Percentiles rank a stretch among this genome's conserved stretches.
phyloP scores from a whole-genome alignment of 2,888 invertebrate species.

The Dynastes grantii region DNA sequence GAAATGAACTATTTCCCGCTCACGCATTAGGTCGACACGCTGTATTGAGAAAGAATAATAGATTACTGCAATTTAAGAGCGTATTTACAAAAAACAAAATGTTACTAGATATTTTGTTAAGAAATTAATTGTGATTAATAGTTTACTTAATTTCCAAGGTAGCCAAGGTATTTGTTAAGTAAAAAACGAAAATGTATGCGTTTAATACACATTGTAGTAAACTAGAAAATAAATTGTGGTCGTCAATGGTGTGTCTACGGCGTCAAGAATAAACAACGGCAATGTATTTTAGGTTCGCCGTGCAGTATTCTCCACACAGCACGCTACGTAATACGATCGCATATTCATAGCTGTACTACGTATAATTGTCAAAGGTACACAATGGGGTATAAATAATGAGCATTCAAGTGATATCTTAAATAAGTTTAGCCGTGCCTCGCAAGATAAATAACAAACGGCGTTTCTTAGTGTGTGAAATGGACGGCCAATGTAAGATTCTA shows the following conservation, averaged over 20 bases:
- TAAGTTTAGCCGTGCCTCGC: slow-evolving; percentile 60
- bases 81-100: too few species aligned
- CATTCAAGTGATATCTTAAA: slow-evolving; percentile 64
- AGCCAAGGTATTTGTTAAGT: background rate
- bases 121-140: too few species aligned
- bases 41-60: too few species aligned
- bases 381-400: slow-evolving; percentile 62
- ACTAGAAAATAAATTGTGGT: slow-evolving; percentile 30
- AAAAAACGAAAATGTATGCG: background rate
- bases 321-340: slow-evolving; percentile 50
- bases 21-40: too few species aligned
- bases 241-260: slow-evolving; percentile 9
- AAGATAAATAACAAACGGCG: slow-evolving; percentile 60
- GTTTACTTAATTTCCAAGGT: too few species aligned
- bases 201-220: slow-evolving; percentile 1
- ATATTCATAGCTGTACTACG: slow-evolving; percentile 52
- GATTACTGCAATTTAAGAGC: too few species aligned
- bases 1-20: too few species aligned
- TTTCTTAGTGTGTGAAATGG: slow-evolving; percentile 63
- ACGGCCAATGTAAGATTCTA: slow-evolving; percentile 62
- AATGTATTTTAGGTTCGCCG: slow-evolving; percentile 17
- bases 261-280: slow-evolving; percentile 25
- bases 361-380: slow-evolving; percentile 58
- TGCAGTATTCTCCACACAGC: slow-evolving; percentile 9
- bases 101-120: too few species aligned